Evolutionary conservation across 2,113 vertebrate species (phyloP), one percentile per base, ranked within the genome.

Genomic region (Ariopsis seemanni): DNA sequence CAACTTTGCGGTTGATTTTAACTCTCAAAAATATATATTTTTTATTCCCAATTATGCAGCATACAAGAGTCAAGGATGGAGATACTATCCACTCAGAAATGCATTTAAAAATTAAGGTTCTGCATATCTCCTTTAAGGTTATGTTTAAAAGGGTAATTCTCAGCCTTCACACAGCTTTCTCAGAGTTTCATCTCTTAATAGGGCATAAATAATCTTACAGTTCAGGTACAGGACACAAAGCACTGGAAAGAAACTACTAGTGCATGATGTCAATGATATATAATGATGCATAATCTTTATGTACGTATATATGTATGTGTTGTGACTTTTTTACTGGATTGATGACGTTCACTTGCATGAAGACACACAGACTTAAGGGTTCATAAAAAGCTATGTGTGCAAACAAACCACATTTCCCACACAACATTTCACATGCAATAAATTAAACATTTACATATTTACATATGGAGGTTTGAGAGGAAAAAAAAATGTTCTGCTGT

Each of bases 391-490:
- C 80, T 55, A 11, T 50, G 52, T 53, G 30, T 52, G 42, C 17
- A 85, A 55, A 86, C 83, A 88, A 57, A 75, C 79, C 65, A 42
- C 91, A 89, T 86, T 85, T 62, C 80, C 87, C 55, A 81, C 90
- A 87, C 89, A 88, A 82, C 84, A 83, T 84, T 86, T 82, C 93
- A 93, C 89, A 89, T 92, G 91, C 81, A 88, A 88, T 94, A 93
- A 93, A 94, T 93, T 83, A 88, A 82, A 93, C 90, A 89, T 15
- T 93, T 94, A 95, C 5, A 1, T 1, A 15, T 11, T 93, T 90
- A 91, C 89, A 91, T 88, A 90, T 67, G 79, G 89, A 87, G 89
- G 52, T 89, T 75, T 48, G 7, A 22, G 18, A 52, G 71, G 88
- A 84, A 27, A 88, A 74, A 74, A 84, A 87, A 85, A 91, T 90